Evolutionary conservation across 1,140 invertebrate genomes (phyloP).

Genomic region (Cydia pomonella): DNA sequence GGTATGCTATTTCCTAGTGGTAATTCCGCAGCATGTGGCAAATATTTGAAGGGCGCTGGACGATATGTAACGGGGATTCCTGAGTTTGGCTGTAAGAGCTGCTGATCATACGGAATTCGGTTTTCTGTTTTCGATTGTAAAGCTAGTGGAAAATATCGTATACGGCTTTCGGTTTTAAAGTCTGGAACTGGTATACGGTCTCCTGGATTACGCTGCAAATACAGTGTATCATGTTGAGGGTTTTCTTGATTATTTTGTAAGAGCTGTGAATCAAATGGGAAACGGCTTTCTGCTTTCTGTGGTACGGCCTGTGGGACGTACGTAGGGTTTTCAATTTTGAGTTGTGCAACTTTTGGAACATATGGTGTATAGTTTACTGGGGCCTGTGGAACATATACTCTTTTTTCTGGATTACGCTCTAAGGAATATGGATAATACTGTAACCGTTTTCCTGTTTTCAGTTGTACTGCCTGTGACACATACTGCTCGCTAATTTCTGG

Average conservation of each 20-base stretch:
- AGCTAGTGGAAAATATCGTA: not conserved
- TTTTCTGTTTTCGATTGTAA: not conserved
- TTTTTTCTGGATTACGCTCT: not conserved
- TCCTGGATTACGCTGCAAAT: not conserved
- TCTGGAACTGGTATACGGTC: not conserved
- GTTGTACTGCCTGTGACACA: not conserved
- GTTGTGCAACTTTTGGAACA: not conserved
- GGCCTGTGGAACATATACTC: not conserved
- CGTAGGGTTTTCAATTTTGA: not conserved
- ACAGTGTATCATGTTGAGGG: not conserved
- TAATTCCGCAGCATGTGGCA: not conserved
- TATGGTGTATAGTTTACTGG: not conserved
- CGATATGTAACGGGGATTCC: not conserved
- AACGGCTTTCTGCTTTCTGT: not conserved
- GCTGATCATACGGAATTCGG: not conserved
- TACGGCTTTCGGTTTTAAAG: not conserved
- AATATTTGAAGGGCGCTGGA: not conserved
- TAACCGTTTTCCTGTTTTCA: not conserved
- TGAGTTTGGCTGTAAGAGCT: not conserved
- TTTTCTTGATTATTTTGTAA: not conserved
- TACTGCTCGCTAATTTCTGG: not conserved
- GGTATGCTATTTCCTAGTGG: not conserved
- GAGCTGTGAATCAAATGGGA: not conserved
- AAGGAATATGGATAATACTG: not conserved
- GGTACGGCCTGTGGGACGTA: not conserved